phyloP scores from a whole-genome alignment of 2,888 invertebrate genomes.

The Apamea anceps region DNA sequence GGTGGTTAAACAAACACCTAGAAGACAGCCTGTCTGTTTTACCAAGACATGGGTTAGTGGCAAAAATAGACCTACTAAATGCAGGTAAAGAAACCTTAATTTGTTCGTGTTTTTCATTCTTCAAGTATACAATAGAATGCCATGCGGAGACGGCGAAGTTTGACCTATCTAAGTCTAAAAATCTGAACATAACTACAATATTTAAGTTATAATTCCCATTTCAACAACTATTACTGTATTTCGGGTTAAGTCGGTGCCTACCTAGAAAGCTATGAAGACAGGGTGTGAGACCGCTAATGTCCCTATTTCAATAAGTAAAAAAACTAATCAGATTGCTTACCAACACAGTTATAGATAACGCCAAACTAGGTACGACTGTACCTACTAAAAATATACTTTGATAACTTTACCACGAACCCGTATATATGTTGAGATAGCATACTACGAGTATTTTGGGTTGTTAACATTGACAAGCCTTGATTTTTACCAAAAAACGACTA shows the following conservation, averaged over 20 bases:
- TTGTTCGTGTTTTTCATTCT: not conserved
- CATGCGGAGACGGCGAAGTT: not conserved
- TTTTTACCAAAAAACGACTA: not conserved
- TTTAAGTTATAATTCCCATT: not conserved
- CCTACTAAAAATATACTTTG: slow-evolving; percentile 16
- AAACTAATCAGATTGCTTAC: not conserved
- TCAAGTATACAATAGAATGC: not conserved
- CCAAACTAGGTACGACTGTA: slow-evolving; percentile 12
- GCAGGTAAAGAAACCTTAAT: not conserved
- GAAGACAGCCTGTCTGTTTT: not conserved
- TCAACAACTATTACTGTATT: not conserved
- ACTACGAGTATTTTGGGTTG: not conserved
- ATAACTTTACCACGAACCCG: slow-evolving; percentile 13
- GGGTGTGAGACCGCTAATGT: not conserved
- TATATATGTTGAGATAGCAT: slow-evolving; percentile 20
- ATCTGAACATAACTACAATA: not conserved
- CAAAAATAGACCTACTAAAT: slow-evolving; percentile 7
- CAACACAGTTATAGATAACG: slow-evolving; percentile 17
- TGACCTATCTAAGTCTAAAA: not conserved
- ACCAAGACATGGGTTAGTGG: not conserved
- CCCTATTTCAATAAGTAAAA: not conserved
- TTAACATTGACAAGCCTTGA: not conserved
- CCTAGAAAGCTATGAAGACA: not conserved
- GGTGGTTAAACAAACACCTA: slow-evolving; percentile 22
- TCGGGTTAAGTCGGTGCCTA: too few relatives aligned